Evolutionary conservation across 1,140 invertebrate species (phyloP), one percentile per base, ranked within the genome.

Genomic region (Bradynema listronoti): DNA sequence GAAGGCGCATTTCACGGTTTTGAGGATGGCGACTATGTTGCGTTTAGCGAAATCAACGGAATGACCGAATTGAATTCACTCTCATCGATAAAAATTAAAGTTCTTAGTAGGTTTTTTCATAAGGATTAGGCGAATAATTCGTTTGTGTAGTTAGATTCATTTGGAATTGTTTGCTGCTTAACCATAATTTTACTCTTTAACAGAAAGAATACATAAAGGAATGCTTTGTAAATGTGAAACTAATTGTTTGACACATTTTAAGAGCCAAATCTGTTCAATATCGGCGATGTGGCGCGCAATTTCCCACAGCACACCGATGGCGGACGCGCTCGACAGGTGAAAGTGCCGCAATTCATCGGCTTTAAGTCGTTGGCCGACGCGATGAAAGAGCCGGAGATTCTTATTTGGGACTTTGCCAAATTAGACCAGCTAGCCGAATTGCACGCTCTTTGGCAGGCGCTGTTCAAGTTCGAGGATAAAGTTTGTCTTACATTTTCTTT

Each of bases 1-100:
- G 82, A 83, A 66, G 80, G 82, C 39, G 71, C 78, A 22, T 61
- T 80, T 46, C 82, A 83, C 69, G 80, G 80, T 0, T 79, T 81
- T 41, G 93, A 98, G 78, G 79, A 95, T 82, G 93, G 91, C 30
- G 91, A 97, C 79, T 87, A 87, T 80, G 90, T 98, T 5, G 92
- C 88, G 14, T 96, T 97, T 79, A 89, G 89, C 82, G 84, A 98
- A 1, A 86, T 91, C 80, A 94, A 93, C 25, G 96, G 97, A 90
- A 27, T 27, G 3, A 84, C 82, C 4, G 88, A 96, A 80, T 78
- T 99, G 14, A 98, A 98, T 81, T 86, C 84, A 46, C 88, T 87
- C 78, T 84, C 87, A 69, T 90, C 91, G 0, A 84, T 86, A 9
- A 89, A 90, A 80, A 91, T 98, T 56, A 91, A 22, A 36, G 42